Conservation (phyloP, 1,140 invertebrate species). For the Drosophila rufa region DNA sequence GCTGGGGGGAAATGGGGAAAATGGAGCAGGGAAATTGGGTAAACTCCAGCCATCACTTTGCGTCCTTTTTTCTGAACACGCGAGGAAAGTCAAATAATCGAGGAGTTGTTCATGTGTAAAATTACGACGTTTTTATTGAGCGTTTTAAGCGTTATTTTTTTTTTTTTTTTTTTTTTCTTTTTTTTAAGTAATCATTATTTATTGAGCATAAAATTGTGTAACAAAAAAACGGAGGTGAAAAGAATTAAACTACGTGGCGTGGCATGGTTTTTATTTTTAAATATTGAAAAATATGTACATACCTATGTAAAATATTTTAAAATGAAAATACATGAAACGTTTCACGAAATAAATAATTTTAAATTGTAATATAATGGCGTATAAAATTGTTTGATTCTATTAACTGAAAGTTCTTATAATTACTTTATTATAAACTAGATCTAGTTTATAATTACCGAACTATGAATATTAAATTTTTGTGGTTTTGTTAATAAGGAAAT, state of each 20-base stretch:
- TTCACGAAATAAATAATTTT: too few species aligned
- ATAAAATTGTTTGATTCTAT: background rate
- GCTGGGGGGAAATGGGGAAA: background rate
- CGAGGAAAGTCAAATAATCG: slow-evolving; percentile 37
- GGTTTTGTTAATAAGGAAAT: too few species aligned
- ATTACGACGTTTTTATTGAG: slow-evolving; percentile 23
- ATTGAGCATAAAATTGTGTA: background rate
- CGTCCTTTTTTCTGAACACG: slow-evolving; percentile 6
- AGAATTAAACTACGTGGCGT: too few species aligned
- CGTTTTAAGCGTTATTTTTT: background rate
- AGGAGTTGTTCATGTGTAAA: slow-evolving; percentile 40
- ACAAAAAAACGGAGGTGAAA: background rate
- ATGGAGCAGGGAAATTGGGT: slow-evolving; percentile 6
- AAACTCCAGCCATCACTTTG: slow-evolving; percentile 25
- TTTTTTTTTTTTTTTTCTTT: background rate
- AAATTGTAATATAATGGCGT: too few species aligned
- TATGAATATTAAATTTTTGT: too few species aligned
- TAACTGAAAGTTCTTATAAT: background rate
- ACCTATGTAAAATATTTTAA: too few species aligned
- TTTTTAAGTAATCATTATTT: slow-evolving; percentile 5
- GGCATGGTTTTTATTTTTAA: too few species aligned
- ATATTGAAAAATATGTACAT: too few species aligned
- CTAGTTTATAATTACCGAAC: too few species aligned
- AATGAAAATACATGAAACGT: too few species aligned
- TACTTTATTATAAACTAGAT: too few species aligned